Evolutionary conservation across 1,140 invertebrate genomes (phyloP), one percentile per base, ranked within the genome.

Genomic region (Centruroides sculpturatus): DNA sequence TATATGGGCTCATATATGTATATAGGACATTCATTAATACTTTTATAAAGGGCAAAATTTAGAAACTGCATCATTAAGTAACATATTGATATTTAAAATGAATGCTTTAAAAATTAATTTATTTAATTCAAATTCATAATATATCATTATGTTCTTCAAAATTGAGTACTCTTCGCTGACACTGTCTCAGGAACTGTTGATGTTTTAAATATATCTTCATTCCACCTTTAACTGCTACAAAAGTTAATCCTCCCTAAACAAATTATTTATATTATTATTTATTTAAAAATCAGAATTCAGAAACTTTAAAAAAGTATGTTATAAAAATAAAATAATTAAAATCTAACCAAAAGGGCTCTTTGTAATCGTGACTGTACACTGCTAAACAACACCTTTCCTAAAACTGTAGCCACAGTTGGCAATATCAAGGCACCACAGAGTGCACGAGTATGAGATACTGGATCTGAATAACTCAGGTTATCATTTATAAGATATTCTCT

Each of bases 171-270:
- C 84, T 85, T 63, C 88, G 79, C 47, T 71, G 64, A 35, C 69
- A 67, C 61, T 89, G 85, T 64, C 88, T 80, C 5, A 88, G 82
- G 66, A 88, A 88, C 60, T 93, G 84, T 74, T 95, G 88, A 69
- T 97, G 92, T 74, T 94, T 93, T 71, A 96, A 85, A 73, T 97
- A 97, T 64, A 98, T 96, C 75, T 92, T 94, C 35, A 97, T 77
- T 3, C 86, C 85, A 36, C 93, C 93, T 76, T 97, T 97, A 48
- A 95, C 82, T 2, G 85, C 83, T 57, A 97, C 85, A 74, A 95
- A 98, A 6, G 91, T 87, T 47, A 93, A 77, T 13, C 92, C 93
- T 55, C 93, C 93, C 81, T 85, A 65, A 23, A 75, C 71, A 57
- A 60, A 41, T 5, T 41, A 41, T 41, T 41, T 41, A 41, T 41